A percentile compares a stretch with the other conserved stretches of the same genome.
phyloP scores from a whole-genome alignment of 2,113 vertebrate genomes.

The Marcusenius ussheri region DNA sequence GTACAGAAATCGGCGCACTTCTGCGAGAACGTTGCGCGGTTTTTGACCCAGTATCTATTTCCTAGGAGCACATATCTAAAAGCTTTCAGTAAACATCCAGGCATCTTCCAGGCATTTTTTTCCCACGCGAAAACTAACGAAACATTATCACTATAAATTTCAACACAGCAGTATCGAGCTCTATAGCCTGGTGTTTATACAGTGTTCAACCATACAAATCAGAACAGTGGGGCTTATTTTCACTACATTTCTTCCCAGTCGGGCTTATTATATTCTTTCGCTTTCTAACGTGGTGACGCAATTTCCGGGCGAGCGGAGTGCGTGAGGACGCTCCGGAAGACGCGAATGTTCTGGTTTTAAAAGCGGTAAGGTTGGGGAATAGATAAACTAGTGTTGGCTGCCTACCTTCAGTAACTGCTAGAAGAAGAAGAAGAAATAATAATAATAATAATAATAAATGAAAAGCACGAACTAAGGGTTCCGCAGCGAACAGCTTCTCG shows the following conservation, averaged over 20 bases:
- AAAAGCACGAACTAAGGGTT: background rate
- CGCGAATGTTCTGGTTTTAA: background rate
- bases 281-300: background rate
- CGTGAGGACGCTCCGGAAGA: background rate
- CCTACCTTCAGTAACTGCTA: background rate
- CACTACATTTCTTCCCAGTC: background rate
- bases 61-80: background rate
- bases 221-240: background rate
- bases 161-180: background rate
- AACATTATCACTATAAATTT: background rate
- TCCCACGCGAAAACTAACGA: background rate
- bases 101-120: background rate
- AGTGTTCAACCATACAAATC: background rate
- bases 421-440: background rate
- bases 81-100: background rate
- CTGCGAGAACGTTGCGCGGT: background rate
- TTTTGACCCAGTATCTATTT: background rate
- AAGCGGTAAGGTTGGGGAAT: background rate
- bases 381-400: background rate
- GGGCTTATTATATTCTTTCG: background rate
- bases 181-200: background rate
- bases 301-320: background rate
- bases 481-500: background rate
- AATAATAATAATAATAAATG: background rate
- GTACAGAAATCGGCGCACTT: background rate